Percentiles rank a stretch among this genome's conserved stretches.
Conservation (phyloP, 2,797 vertebrate species). For the Oreochromis grahami region DNA sequence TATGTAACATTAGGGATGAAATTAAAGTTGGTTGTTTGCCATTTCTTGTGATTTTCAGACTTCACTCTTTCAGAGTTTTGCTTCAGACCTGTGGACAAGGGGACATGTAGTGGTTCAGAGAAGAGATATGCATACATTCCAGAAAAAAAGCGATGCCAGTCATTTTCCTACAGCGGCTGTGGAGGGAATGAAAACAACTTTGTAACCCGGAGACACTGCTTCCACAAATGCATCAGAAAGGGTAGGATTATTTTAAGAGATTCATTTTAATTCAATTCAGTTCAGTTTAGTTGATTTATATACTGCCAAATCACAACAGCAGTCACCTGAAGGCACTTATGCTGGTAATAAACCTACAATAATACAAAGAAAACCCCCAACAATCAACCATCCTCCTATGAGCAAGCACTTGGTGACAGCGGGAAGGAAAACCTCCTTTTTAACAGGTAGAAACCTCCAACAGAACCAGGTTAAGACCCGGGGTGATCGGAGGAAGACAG, state of each 20-base stretch:
- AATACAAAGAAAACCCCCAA: neutral
- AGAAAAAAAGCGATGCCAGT: slow-evolving; percentile 66
- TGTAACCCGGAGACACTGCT: slow-evolving; percentile 67
- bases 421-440: neutral
- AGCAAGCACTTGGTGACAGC: neutral
- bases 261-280: neutral
- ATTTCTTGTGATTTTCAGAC: slow-evolving; percentile 20
- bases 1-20: neutral
- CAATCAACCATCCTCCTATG: neutral
- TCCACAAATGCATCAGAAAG: slow-evolving; percentile 74
- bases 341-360: neutral
- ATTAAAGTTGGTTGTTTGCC: neutral
- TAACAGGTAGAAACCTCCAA: neutral
- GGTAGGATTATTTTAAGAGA: slow-evolving; percentile 50
- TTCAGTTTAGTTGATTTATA: neutral
- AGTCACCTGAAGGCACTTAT: neutral
- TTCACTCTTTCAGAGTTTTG: slow-evolving; percentile 63
- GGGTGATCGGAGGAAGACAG: neutral
- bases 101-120: slow-evolving; percentile 70
- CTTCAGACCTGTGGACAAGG: slow-evolving; percentile 63
- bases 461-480: neutral
- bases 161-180: slow-evolving; percentile 86
- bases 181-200: slow-evolving; percentile 93
- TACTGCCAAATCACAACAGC: neutral
- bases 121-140: slow-evolving; percentile 79